Conservation (phyloP, 2,888 invertebrate species). For the Cabera pusaria region DNA sequence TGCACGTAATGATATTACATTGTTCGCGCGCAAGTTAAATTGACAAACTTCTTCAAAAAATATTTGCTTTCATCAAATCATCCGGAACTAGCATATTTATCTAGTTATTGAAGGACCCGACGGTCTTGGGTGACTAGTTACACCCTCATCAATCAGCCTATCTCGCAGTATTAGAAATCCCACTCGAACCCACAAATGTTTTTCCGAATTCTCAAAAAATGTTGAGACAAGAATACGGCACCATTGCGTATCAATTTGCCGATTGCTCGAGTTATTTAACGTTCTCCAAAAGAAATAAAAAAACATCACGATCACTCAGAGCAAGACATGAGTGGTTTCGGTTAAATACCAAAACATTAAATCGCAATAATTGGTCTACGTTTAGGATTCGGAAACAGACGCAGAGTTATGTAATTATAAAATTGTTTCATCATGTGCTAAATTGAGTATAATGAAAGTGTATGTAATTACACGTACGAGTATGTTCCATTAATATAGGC, state of each 20-base stretch:
- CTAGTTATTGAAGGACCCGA: slow-evolving; percentile 8
- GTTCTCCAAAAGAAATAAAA: slow-evolving; percentile 17
- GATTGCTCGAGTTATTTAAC: slow-evolving; percentile 9
- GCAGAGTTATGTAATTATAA: slow-evolving; percentile 46
- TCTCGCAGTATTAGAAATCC: slow-evolving; percentile 6
- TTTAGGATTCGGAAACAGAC: slow-evolving; percentile 30
- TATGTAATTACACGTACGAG: slow-evolving; percentile 60
- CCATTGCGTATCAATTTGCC: slow-evolving; percentile 2
- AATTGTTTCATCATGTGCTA: slow-evolving; percentile 43
- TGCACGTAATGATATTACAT: no score
- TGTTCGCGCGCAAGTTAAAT: no score
- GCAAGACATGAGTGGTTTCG: slow-evolving; percentile 22
- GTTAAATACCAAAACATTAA: slow-evolving; percentile 33
- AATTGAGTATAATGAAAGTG: slow-evolving; percentile 55
- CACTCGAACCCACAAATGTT: background rate
- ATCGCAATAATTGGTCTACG: slow-evolving; percentile 31
- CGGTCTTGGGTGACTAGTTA: slow-evolving; percentile 7
- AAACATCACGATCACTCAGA: slow-evolving; percentile 15
- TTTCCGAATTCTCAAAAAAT: slow-evolving; percentile 1
- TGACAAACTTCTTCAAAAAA: background rate
- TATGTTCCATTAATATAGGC: slow-evolving; percentile 60
- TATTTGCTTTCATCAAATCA: background rate
- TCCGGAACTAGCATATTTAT: slow-evolving; percentile 8
- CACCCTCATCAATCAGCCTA: slow-evolving; percentile 20
- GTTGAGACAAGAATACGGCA: background rate